These are phyloP conservation scores for Iguana delicatissima DNA, from an alignment of 2,797 vertebrate species.

Conservation along the genomic window DNA sequence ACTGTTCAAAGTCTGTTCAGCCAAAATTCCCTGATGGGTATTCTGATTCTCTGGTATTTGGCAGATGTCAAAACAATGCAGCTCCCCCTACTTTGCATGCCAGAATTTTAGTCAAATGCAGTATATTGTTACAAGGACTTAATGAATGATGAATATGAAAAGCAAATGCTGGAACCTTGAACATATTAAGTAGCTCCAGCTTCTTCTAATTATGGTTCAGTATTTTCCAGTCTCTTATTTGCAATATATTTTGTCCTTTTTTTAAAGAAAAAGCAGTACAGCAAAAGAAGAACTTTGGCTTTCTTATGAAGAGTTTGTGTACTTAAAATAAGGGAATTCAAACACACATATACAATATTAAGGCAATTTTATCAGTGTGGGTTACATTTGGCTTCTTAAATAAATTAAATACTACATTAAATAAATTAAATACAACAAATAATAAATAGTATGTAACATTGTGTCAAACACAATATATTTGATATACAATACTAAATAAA, in stretches of 20 bases:
- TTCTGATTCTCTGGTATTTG: conserved; percentile 22
- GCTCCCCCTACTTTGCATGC: neutral
- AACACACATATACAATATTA: neutral
- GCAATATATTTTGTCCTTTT: neutral
- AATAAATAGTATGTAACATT: neutral
- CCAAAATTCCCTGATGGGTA: conserved; percentile 22
- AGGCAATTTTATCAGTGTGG: conserved; percentile 14
- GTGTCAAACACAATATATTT: neutral
- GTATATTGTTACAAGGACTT: conserved; percentile 21
- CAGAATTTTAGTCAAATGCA: conserved; percentile 1
- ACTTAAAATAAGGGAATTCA: conserved; percentile 1
- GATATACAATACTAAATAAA: neutral
- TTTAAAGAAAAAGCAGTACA: neutral
- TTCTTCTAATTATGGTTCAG: neutral
- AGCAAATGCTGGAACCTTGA: neutral
- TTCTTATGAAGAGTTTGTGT: neutral
- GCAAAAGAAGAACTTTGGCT: neutral
- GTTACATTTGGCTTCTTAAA: neutral
- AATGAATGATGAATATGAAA: neutral
- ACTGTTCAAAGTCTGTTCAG: neutral
- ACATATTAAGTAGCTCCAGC: neutral
- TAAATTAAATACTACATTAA: neutral
- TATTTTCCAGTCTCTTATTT: neutral
- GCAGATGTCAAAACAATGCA: conserved; percentile 7
- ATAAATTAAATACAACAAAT: no score